Evolutionary conservation across 1,140 invertebrate species (phyloP), one percentile per base, ranked within the genome.

Genomic region (Drosophila insularis): DNA sequence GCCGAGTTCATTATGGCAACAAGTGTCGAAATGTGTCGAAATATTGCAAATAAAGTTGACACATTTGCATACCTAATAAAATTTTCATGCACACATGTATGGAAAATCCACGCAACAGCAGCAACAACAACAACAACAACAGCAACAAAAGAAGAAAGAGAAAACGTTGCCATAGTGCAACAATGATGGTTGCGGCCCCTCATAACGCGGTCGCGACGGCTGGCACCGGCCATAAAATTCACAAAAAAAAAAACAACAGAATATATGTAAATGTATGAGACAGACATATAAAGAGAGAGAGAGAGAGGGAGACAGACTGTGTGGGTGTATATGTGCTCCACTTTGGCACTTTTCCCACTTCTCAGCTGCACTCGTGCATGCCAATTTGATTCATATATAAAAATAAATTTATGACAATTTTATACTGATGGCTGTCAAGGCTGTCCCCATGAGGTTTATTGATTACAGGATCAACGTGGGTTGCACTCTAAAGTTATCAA

Each of bases 31-130:
- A 84, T 74, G 80, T 89, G 84, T 79, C 75, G 74, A 82, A 79
- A 79, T 80, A 89, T 87, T 69, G 74, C 80, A 85, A 80, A 80
- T 90, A 78, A 90, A 82, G 81, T 82, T 91, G 81, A 82, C 89
- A 91, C 89, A 91, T 91, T 91, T 91, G 85, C 89, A 91, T 90
- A 89, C 80, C 85, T 91, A 90, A 91, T 91, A 84, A 89, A 86
- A 91, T 73, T 80, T 78, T 76, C 76, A 77, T 72, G 56, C 39
- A 56, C 56, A 50, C 43, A 8, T 37, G 64, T 53, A 8, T 37
- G 64, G 6, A 46, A 80, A 72, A 63, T 31, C 61, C 39, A 54
- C 50, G 58, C 55, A 50, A 50, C 43, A 50, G 0, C 43, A 50
- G 19, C 43, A 50, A 4, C 23, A 27, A 27, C 23, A 27, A 21